A percentile compares a stretch with the other conserved stretches of the same genome.
Conservation (phyloP, 2,113 vertebrate genomes). For the Prunella himalayana region DNA sequence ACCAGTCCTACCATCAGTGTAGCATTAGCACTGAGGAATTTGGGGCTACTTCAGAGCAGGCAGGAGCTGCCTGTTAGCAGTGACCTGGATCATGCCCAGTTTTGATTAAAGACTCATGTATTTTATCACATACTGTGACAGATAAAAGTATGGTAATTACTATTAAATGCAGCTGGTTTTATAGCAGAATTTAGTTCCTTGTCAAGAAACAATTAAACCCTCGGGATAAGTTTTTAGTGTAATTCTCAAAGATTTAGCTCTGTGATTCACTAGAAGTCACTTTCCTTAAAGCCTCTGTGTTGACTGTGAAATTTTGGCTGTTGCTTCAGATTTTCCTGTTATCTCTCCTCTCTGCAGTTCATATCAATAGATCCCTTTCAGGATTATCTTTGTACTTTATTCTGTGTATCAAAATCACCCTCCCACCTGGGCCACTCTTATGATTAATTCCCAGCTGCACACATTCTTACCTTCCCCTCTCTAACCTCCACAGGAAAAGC, state of each 20-base stretch:
- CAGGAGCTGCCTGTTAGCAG: not conserved
- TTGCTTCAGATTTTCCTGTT: not conserved
- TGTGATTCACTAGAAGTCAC: not conserved
- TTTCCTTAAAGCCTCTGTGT: not conserved
- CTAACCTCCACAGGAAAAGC: not conserved
- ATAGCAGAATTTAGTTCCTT: not conserved
- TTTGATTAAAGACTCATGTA: not conserved
- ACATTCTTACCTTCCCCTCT: not conserved
- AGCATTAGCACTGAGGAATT: not conserved
- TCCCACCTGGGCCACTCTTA: not conserved
- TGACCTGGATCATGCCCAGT: not conserved
- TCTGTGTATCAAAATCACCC: not conserved
- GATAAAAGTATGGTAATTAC: not conserved
- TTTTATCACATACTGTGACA: not conserved
- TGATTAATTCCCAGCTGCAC: not conserved
- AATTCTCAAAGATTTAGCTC: constrained; percentile 28
- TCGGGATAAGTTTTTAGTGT: not conserved
- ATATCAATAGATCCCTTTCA: not conserved
- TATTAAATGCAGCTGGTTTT: not conserved
- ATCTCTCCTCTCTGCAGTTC: not conserved
- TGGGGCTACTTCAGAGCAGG: not conserved
- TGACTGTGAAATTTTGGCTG: constrained; percentile 1
- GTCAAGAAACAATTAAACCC: constrained; percentile 5
- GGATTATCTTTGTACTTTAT: not conserved
- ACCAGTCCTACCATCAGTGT: not conserved